Base-by-base conservation (phyloP, 2,797 vertebrate species). In the Margarornis squamiger region DNA sequence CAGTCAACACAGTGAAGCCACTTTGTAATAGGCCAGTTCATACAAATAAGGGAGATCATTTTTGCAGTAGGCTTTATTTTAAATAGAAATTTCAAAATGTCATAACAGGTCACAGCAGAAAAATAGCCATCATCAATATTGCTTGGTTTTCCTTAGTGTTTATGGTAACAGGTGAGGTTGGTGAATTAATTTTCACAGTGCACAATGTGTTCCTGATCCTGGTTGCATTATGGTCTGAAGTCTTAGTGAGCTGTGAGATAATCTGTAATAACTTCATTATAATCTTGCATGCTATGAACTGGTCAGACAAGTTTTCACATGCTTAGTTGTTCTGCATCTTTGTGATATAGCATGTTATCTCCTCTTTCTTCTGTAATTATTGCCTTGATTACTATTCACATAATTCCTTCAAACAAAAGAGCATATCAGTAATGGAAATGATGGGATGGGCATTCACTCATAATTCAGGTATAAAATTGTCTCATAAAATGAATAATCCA, bases 241-340 rank as follows among this genome's bases (percentile, higher is more conserved):
- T 91, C 87, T 88, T 82, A 17, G 17, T 95, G 92, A 97, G 90
- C 87, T 68, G 41, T 88, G 84, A 92, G 93, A 80, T 96, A 91
- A 90, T 78, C 54, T 94, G 81, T 95, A 95, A 91, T 92, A 95
- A 94, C 90, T 96, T 96, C 81, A 89, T 92, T 75, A 66, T 92
- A 77, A 86, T 58, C 67, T 93, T 92, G 80, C 67, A 57, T 93
- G 73, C 90, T 94, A 63, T 96, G 81, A 97, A 97, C 96, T 52
- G 19, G 96, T 96, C 88, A 73, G 89, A 86, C 96, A 65, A 94
- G 96, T 97, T 97, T 95, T 88, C 84, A 62, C 57, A 23, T 30
- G 78, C 63, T 55, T 93, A 90, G 10, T 39, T 94, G 73, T 91
- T 59, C 67, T 94, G 71, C 32, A 14, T 65, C 48, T 90, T 65